A percentile compares a stretch with the other conserved stretches of the same genome.
phyloP scores from a whole-genome alignment of 2,888 invertebrate genomes.

The Oligia fasciuncula region DNA sequence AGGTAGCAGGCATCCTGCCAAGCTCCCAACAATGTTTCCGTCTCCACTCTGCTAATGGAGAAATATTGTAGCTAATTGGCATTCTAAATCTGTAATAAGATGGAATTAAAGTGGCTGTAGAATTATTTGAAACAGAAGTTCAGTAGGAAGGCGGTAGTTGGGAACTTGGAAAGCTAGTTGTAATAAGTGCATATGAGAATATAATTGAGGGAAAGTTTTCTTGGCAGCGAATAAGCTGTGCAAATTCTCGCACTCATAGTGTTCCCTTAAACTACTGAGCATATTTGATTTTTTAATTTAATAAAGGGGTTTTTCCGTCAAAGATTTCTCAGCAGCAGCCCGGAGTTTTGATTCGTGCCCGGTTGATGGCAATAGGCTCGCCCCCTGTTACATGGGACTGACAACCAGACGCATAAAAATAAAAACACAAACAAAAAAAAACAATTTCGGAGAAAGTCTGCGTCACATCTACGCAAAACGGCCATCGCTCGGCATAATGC shows the following conservation, averaged over 20 bases:
- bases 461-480: too few relatives aligned
- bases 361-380: neutral
- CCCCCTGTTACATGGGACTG: neutral
- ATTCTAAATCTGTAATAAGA: constrained; percentile 61
- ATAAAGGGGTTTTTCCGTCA: neutral
- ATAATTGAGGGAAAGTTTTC: constrained; percentile 38
- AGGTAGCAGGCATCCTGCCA: constrained; percentile 62
- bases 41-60: constrained; percentile 61
- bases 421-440: too few relatives aligned
- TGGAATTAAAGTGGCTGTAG: constrained; percentile 52
- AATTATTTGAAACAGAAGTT: constrained; percentile 53
- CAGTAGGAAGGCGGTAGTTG: constrained; percentile 8
- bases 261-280: neutral
- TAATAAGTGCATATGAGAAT: constrained; percentile 37
- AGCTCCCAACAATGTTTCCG: constrained; percentile 44
- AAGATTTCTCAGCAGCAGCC: neutral
- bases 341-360: too few relatives aligned
- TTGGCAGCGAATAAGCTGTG: constrained; percentile 21
- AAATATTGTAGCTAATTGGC: constrained; percentile 65
- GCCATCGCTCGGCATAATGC: too few relatives aligned
- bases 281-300: neutral
- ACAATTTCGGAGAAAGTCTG: too few relatives aligned
- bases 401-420: too few relatives aligned
- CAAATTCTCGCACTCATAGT: neutral
- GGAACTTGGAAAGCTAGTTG: constrained; percentile 19